These are phyloP conservation scores for Acinonyx jubatus DNA, from an alignment of 2,113 vertebrate genomes.

Conservation along the genomic window DNA sequence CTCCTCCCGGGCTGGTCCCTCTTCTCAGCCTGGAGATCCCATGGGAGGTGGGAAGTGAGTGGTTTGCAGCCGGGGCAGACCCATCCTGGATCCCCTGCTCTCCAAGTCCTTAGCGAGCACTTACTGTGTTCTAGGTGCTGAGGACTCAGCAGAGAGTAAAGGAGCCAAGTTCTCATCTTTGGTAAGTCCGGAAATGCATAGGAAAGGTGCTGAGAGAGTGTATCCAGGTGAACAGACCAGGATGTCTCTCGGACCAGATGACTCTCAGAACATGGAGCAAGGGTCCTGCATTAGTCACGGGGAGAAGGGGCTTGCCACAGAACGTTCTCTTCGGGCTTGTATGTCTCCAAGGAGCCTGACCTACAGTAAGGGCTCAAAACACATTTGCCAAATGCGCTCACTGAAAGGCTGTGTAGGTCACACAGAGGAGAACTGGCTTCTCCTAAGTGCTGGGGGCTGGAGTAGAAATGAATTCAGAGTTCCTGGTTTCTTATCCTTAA, in stretches of 20 bases:
- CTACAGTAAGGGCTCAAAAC: neutral
- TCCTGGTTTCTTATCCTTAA: neutral
- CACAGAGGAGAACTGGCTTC: neutral
- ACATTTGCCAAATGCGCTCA: neutral
- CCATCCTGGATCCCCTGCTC: neutral
- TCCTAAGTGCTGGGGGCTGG: neutral
- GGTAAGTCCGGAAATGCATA: neutral
- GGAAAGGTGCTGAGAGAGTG: neutral
- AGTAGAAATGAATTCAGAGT: neutral
- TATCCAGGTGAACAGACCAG: neutral
- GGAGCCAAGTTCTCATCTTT: neutral
- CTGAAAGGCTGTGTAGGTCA: neutral
- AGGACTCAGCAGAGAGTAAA: neutral
- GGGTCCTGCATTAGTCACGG: neutral
- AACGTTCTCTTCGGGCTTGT: neutral
- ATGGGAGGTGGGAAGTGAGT: neutral
- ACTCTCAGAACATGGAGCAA: neutral
- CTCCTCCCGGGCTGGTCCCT: neutral
- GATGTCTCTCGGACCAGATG: no score
- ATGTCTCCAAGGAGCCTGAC: neutral
- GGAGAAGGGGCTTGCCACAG: neutral
- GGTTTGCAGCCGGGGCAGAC: neutral
- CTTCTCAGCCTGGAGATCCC: neutral
- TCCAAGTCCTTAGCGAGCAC: no score
- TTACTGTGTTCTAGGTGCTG: neutral